phyloP scores from a whole-genome alignment of 2,888 invertebrate species.

The Zelleria hepariella region DNA sequence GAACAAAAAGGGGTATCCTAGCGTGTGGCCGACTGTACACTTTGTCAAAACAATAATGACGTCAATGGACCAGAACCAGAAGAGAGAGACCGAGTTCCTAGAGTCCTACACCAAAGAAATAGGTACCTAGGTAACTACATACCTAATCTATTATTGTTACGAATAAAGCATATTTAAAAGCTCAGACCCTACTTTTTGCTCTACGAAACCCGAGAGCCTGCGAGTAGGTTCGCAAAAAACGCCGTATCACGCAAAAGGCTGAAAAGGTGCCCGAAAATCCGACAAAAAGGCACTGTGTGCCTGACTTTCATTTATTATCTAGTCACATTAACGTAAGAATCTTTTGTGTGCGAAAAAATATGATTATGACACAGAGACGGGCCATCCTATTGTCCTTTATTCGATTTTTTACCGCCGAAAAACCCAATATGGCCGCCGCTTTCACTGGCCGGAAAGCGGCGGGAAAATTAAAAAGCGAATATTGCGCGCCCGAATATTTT shows the following conservation, averaged over 20 bases:
- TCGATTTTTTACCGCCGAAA: constrained; percentile 48
- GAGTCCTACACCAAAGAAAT: no score
- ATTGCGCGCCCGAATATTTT: background rate
- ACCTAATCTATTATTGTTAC: no score
- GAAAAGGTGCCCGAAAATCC: constrained; percentile 20
- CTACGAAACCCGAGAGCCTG: background rate
- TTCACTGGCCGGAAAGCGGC: constrained; percentile 23
- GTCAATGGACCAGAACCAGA: no score
- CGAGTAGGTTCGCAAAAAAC: background rate
- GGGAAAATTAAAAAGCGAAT: background rate
- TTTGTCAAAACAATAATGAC: no score
- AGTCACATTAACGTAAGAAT: constrained; percentile 62
- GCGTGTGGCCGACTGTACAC: no score
- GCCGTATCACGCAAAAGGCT: constrained; percentile 3
- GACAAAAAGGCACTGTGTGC: constrained; percentile 31
- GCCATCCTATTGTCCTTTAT: constrained; percentile 60
- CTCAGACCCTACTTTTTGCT: background rate
- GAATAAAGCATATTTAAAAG: background rate
- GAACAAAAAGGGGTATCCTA: no score
- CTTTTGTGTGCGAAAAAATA: constrained; percentile 64
- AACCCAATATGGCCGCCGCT: constrained; percentile 18
- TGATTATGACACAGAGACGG: constrained; percentile 58
- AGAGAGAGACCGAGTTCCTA: no score
- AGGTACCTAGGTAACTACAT: no score
- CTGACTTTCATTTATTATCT: constrained; percentile 61